Base-by-base conservation (phyloP, 2,888 invertebrate genomes). In the Hymenopus coronatus region DNA sequence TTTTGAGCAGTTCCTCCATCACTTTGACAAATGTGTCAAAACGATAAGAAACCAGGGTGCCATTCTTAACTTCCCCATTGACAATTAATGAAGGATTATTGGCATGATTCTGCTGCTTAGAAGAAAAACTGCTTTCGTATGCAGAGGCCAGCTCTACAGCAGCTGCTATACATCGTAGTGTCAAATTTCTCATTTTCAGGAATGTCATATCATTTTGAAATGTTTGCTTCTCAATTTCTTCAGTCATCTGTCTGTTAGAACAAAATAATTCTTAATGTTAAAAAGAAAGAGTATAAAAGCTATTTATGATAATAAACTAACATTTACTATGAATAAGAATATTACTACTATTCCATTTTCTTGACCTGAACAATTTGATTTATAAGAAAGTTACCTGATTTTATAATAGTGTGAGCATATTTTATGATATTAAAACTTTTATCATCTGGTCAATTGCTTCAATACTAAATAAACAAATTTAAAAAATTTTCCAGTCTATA, bases 141-240 rank as follows among this genome's bases (percentile, higher is more conserved):
- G 88, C 46, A 54, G 40, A 83, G 20, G 28, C 85, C 20, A 90
- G 25, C 12, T 70, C 88, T 14, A 90, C 88, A 15, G 90, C 90
- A 15, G 90, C 90, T 20, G 90, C 90, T 81, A 90, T 27, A 25
- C 89, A 89, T 20, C 90, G 92, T 83, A 94, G 91, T 46, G 92
- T 91, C 89, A 93, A 90, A 90, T 93, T 93, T 6, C 93, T 92
- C 25, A 93, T 90, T 89, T 92, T 92, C 85, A 93, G 90, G 93
- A 93, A 93, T 1, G 92, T 92, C 90, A 92, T 91, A 92, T 93
- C 91, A 33, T 91, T 90, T 20, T 85, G 28, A 85, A 91, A 91
- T 33, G 89, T 90, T 8, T 84, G 87, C 83, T 28, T 27, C 87
- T 82, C 82, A 28, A 88, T 83, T 46, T 90, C 87, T 54, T 90